Evolutionary conservation across 2,113 vertebrate genomes (phyloP).

Genomic region (Mormyrus iriodes): DNA sequence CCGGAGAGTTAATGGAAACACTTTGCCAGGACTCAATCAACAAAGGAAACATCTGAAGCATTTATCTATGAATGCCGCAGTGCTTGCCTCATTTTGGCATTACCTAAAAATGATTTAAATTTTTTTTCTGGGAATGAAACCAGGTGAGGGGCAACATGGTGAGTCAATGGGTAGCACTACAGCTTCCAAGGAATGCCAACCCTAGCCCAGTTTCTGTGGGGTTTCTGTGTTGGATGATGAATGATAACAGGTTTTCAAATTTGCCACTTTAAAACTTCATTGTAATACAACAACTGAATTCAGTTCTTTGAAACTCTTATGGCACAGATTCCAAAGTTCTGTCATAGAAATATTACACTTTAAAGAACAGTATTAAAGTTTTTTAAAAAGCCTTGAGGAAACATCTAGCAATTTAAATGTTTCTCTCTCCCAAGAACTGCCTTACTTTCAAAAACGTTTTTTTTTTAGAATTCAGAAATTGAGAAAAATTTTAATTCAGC

Average conservation of each 20-base stretch:
- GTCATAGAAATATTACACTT: neutral
- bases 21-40: constrained; percentile 17
- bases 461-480: neutral
- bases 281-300: neutral
- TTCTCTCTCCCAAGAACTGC: neutral
- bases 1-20: constrained; percentile 29
- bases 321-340: neutral
- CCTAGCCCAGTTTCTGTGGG: neutral
- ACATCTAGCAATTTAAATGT: neutral
- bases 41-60: constrained; percentile 15
- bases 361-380: neutral
- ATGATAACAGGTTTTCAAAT: neutral
- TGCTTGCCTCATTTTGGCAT: neutral
- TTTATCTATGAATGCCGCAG: neutral
- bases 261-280: neutral
- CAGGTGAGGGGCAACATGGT: neutral
- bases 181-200: neutral
- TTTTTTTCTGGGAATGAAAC: neutral
- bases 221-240: neutral
- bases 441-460: neutral
- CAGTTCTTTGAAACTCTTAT: neutral
- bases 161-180: neutral
- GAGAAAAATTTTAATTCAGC: neutral
- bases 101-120: neutral
- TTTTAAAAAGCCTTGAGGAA: neutral